Base-by-base conservation (phyloP, 2,797 vertebrate species). In the Lophotriccus pileatus region DNA sequence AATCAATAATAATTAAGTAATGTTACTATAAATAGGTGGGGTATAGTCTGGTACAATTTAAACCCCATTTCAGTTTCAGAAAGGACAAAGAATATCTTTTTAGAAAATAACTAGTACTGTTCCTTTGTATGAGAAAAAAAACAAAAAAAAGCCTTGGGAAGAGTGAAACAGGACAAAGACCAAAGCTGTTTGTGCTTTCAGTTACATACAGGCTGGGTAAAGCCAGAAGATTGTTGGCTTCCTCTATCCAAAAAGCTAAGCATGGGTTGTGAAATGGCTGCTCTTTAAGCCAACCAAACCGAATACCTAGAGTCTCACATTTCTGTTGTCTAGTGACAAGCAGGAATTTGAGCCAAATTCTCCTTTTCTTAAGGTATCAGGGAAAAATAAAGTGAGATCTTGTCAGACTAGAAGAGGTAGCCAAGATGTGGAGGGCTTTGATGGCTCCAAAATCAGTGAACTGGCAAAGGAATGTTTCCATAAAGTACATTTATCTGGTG, bases 361-460 rank as follows among this genome's bases (percentile, higher is more conserved):
- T 88, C 52, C 78, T 19, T 84, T 93, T 87, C 41, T 70, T 86
- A 76, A 94, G 19, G 62, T 93, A 90, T 10, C 37, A 12, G 23
- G 44, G 46, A 37, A 86, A 94, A 91, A 68, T 87, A 76, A 91
- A 93, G 64, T 52, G 62, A 90, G 85, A 78, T 69, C 13, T 84
- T 82, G 50, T 67, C 83, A 86, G 73, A 52, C 44, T 89, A 25
- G 84, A 89, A 60, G 47, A 91, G 70, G 52, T 63, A 67, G 64
- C 59, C 32, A 70, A 84, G 59, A 62, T 19, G 8, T 47, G 30
- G 53, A 89, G 10, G 36, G 47, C 28, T 69, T 83, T 79, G 39
- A 75, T 84, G 44, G 32, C 63, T 88, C 62, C 47, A 67, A 30
- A 93, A 73, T 66, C 66, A 76, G 64, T 81, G 53, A 93, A 73